Percentiles rank a stretch among this genome's conserved stretches.
Conservation (phyloP, 2,888 invertebrate species). For the Agrilus cyanescens region DNA sequence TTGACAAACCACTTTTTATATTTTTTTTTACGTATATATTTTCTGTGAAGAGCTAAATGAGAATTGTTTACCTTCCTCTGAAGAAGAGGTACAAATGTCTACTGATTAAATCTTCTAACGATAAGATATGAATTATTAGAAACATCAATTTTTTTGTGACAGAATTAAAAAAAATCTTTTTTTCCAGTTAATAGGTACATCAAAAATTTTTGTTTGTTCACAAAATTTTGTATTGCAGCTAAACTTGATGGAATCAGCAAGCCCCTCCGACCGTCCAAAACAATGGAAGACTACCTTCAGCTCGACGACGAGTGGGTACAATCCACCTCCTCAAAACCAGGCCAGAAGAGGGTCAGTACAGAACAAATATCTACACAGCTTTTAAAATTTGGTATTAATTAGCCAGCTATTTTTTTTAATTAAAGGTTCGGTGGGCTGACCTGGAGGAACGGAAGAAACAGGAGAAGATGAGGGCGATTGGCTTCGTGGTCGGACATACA, state of each 20-base stretch:
- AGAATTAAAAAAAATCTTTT: no score
- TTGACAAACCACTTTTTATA: no score
- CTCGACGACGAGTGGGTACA: conserved; percentile 59
- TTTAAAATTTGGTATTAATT: not conserved
- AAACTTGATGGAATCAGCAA: conserved; percentile 84
- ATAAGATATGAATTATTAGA: no score
- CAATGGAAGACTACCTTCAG: conserved; percentile 90
- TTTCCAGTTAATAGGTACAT: no score
- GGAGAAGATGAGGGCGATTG: conserved; percentile 87
- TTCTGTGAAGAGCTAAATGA: no score
- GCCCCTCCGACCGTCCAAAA: conserved; percentile 56
- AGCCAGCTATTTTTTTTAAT: conserved; percentile 4
- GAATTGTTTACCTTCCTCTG: no score
- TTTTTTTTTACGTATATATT: no score
- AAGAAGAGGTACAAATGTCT: no score
- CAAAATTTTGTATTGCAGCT: conserved; percentile 49
- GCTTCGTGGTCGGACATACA: conserved; percentile 94
- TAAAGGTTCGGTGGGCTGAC: conserved; percentile 94
- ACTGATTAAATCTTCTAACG: no score
- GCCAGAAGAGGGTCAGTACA: conserved; percentile 76
- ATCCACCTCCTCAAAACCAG: conserved; percentile 46
- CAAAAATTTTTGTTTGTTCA: conserved; percentile 4
- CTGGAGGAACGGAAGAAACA: conserved; percentile 86
- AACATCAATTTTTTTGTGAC: no score
- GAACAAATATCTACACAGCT: conserved; percentile 5